Evolutionary conservation across 1,140 invertebrate species (phyloP).

Genomic region (Polypedilum pembai): DNA sequence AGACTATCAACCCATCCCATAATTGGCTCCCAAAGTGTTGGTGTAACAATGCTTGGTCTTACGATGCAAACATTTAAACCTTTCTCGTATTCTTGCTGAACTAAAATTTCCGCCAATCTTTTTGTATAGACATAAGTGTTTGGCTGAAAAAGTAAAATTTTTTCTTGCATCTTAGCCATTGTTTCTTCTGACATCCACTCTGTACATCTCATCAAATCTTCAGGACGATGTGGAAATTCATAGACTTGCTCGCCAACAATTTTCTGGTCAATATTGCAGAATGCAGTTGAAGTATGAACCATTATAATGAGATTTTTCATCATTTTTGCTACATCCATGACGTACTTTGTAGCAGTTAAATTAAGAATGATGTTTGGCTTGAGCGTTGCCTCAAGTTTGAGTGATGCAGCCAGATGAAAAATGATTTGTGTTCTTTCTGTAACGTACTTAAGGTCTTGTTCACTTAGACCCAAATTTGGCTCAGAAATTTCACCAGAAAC

Average conservation of each 20-base stretch:
- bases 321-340: slow-evolving; percentile 49
- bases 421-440: slow-evolving; percentile 47
- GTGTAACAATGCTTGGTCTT: slow-evolving; percentile 60
- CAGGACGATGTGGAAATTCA: slow-evolving; percentile 54
- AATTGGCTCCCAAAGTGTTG: slow-evolving; percentile 48
- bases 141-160: slow-evolving; percentile 58
- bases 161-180: slow-evolving; percentile 56
- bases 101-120: slow-evolving; percentile 58
- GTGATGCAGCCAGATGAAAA: slow-evolving; percentile 78
- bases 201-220: slow-evolving; percentile 59
- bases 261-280: slow-evolving; percentile 50
- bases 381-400: slow-evolving; percentile 54
- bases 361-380: slow-evolving; percentile 55
- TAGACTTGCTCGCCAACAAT: slow-evolving; percentile 60
- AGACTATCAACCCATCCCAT: slow-evolving; percentile 79
- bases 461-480: slow-evolving; percentile 35
- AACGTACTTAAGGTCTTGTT: slow-evolving; percentile 43
- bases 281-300: slow-evolving; percentile 62
- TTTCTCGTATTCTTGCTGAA: slow-evolving; percentile 52
- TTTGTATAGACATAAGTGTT: slow-evolving; percentile 72
- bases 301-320: slow-evolving; percentile 51
- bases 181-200: slow-evolving; percentile 61
- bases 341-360: slow-evolving; percentile 48
- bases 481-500: slow-evolving; percentile 64
- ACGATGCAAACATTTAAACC: slow-evolving; percentile 55